Conservation (phyloP, 2,888 invertebrate species). For the Perizoma flavofasciatum region DNA sequence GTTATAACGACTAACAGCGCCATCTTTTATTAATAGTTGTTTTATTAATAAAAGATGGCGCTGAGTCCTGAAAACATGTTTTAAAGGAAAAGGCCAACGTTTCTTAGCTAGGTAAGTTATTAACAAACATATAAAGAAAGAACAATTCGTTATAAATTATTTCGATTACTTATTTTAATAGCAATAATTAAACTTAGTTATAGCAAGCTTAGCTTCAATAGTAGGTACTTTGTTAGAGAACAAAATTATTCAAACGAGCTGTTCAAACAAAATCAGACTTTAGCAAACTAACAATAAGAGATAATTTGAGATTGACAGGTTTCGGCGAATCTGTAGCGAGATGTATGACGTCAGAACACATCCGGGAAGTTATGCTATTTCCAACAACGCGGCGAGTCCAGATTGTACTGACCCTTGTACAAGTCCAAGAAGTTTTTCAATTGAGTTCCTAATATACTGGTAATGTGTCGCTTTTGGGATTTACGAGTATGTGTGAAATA, state of each 20-base stretch:
- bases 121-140: too few relatives aligned
- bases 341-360: slow-evolving; percentile 75
- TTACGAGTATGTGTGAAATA: slow-evolving; percentile 24
- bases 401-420: slow-evolving; percentile 30
- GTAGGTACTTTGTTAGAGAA: slow-evolving; percentile 4
- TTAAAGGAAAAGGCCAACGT: too few relatives aligned
- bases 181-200: background rate
- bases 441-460: slow-evolving; percentile 42
- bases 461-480: slow-evolving; percentile 27
- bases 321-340: slow-evolving; percentile 66
- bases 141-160: too few relatives aligned
- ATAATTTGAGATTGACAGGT: slow-evolving; percentile 54
- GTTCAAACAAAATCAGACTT: slow-evolving; percentile 45
- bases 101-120: too few relatives aligned
- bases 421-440: slow-evolving; percentile 13
- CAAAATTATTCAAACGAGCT: slow-evolving; percentile 21
- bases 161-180: too few relatives aligned
- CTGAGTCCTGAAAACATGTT: too few relatives aligned
- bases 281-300: slow-evolving; percentile 47
- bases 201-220: background rate
- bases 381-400: slow-evolving; percentile 52
- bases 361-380: slow-evolving; percentile 80
- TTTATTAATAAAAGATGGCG: too few relatives aligned
- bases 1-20: too few relatives aligned
- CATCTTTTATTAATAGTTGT: too few relatives aligned